Conservation (phyloP, 2,113 vertebrate species). For the Xiphophorus couchianus region DNA sequence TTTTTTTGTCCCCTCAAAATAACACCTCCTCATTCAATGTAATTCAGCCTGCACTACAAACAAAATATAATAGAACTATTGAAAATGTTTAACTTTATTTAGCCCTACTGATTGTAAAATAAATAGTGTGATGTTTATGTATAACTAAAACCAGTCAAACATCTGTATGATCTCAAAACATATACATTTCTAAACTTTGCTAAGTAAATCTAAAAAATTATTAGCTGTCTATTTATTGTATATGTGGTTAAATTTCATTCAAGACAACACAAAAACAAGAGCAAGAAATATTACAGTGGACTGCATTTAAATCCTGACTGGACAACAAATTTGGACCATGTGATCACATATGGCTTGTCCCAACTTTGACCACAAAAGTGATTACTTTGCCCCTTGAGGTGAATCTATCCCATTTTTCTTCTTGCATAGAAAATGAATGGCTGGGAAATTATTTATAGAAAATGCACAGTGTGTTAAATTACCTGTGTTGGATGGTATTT, state of each 20-base stretch:
- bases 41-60: background rate
- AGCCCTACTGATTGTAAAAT: background rate
- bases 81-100: background rate
- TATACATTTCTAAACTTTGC: background rate
- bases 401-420: constrained; percentile 79
- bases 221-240: background rate
- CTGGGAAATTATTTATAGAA: constrained; percentile 86
- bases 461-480: constrained; percentile 83
- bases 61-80: no score
- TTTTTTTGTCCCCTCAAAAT: background rate
- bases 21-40: background rate
- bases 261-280: background rate
- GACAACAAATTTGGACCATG: constrained; percentile 73
- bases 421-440: constrained; percentile 83
- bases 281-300: background rate
- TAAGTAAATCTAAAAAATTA: background rate
- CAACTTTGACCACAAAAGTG: constrained; percentile 82
- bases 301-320: constrained; percentile 17
- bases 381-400: constrained; percentile 75
- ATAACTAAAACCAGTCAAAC: background rate
- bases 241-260: background rate
- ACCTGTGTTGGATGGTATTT: constrained; percentile 73
- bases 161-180: no score
- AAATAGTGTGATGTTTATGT: background rate
- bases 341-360: constrained; percentile 83